Conservation (phyloP, 1,140 invertebrate genomes). For the Brachionus paranguensis region DNA sequence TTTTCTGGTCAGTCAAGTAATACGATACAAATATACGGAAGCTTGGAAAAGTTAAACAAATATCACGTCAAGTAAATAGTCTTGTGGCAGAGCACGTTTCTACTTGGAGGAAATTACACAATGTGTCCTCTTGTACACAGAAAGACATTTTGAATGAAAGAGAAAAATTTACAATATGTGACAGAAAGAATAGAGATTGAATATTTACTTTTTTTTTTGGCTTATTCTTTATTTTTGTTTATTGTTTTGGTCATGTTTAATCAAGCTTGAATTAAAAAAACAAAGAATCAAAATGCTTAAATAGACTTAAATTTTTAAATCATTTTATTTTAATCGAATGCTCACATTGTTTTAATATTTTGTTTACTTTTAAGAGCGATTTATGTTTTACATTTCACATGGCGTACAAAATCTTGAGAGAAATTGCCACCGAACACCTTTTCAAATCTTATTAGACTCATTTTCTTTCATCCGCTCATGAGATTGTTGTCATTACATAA, state of each 20-base stretch:
- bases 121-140: background rate
- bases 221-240: background rate
- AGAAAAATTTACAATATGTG: background rate
- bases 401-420: background rate
- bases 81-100: background rate
- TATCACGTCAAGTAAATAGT: background rate
- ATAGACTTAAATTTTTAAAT: background rate
- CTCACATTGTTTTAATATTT: background rate
- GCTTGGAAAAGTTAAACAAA: background rate
- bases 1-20: background rate
- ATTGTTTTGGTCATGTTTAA: slow-evolving; percentile 27
- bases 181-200: slow-evolving; percentile 23
- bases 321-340: background rate
- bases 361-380: background rate
- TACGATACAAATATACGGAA: background rate
- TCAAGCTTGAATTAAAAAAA: background rate
- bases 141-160: background rate
- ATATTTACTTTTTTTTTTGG: background rate
- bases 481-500: slow-evolving; percentile 1
- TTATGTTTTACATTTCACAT: background rate
- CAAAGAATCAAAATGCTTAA: background rate
- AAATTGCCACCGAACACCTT: background rate
- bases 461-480: background rate
- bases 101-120: background rate
- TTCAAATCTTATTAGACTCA: background rate